phyloP scores from a whole-genome alignment of 2,113 vertebrate genomes.

The Peromyscus leucopus region DNA sequence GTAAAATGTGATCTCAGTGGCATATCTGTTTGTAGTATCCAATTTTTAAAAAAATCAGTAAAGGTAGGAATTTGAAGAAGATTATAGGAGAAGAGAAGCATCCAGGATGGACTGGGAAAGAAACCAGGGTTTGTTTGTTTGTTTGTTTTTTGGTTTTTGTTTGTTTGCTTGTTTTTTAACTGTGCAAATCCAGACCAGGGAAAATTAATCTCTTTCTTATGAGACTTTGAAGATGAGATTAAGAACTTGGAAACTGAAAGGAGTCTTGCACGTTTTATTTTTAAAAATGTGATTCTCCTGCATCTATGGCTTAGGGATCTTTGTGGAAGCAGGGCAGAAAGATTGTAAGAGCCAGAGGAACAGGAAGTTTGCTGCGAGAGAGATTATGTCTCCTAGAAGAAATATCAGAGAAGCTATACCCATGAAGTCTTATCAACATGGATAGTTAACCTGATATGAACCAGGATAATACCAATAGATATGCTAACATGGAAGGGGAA shows the following conservation, averaged over 20 bases:
- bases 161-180: background rate
- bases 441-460: background rate
- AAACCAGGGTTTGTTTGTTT: too few relatives aligned
- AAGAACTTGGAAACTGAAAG: background rate
- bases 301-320: background rate
- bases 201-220: background rate
- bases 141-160: background rate
- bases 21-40: background rate
- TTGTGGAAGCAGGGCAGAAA: background rate
- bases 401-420: background rate
- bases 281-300: background rate
- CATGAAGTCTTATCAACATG: background rate
- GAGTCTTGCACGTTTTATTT: background rate
- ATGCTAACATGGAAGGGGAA: background rate
- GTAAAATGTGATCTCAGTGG: background rate
- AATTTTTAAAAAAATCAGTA: background rate
- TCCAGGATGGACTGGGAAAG: background rate
- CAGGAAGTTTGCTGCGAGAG: background rate
- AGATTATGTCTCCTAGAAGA: background rate
- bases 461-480: background rate
- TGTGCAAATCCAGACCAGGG: background rate
- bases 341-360: background rate
- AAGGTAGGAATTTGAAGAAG: background rate
- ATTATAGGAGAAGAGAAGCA: background rate
- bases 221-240: background rate